Evolutionary conservation across 1,140 invertebrate genomes (phyloP), one percentile per base, ranked within the genome.

Genomic region (Xylocopa sonorina): DNA sequence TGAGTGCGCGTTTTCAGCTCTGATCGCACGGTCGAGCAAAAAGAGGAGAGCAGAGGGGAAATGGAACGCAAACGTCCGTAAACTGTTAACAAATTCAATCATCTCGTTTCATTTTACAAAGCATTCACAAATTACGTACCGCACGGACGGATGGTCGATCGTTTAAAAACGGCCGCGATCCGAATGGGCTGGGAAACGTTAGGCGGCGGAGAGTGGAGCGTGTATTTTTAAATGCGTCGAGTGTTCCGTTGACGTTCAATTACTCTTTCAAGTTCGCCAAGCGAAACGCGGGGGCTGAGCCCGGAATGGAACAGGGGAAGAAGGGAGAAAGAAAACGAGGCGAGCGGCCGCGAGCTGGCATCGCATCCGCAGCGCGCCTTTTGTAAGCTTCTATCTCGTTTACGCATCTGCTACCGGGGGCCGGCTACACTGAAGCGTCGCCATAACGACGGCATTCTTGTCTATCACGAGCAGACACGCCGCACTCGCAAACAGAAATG

Each of bases 231-330:
- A 89, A 89, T 84, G 80, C 82, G 79, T 79, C 64, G 86, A 87
- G 82, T 57, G 68, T 81, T 82, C 75, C 84, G 88, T 89, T 89
- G 88, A 90, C 84, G 88, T 89, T 89, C 89, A 91, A 91, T 89
- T 89, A 89, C 85, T 85, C 85, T 88, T 87, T 84, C 88, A 90
- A 90, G 85, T 90, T 89, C 87, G 82, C 79, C 77, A 86, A 84
- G 84, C 82, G 63, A 80, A 79, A 82, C 79, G 58, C 1, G 34
- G 2, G 58, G 57, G 21, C 5, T 2, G 21, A 10, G 21, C 18
- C 3, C 7, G 27, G 10, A 12, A 4, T 55, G 67, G 60, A 73
- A 67, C 60, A n/a, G 9, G 24, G 51, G 41, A 68, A 73, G 53
- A 81, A 53, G 53, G 68, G 81, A 86, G 63, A 80, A 82, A 87